Evolutionary conservation across 2,888 invertebrate species (phyloP).

Genomic region (Macrophya annulata): DNA sequence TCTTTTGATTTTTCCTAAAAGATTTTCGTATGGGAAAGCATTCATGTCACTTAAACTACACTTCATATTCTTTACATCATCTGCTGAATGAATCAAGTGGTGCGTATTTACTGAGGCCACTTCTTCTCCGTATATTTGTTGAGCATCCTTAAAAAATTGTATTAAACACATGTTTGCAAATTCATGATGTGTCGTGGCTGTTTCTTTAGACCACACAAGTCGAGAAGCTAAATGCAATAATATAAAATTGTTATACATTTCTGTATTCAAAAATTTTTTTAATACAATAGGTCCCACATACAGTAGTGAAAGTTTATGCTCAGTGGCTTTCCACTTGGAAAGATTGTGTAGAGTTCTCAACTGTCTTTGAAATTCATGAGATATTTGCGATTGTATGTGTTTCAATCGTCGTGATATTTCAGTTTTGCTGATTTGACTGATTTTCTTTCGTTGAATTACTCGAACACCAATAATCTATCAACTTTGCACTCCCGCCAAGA

Average conservation of each 20-base stretch:
- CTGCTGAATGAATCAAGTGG: background rate
- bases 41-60: background rate
- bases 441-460: background rate
- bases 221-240: constrained; percentile 8
- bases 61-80: constrained; percentile 16
- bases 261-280: background rate
- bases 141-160: background rate
- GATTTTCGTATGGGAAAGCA: constrained; percentile 24
- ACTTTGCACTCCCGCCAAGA: constrained; percentile 56
- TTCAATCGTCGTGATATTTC: constrained; percentile 22
- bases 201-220: background rate
- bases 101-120: constrained; percentile 9
- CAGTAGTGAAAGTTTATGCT: background rate
- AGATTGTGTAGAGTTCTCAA: background rate
- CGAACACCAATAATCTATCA: background rate
- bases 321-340: constrained; percentile 13
- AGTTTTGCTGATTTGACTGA: background rate
- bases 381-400: background rate
- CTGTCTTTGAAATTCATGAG: constrained; percentile 9
- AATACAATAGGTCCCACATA: constrained; percentile 33
- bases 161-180: background rate
- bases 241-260: constrained; percentile 24
- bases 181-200: background rate
- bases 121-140: background rate
- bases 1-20: constrained; percentile 19